Conservation (phyloP, 2,888 invertebrate genomes). For the Lysandra coridon region DNA sequence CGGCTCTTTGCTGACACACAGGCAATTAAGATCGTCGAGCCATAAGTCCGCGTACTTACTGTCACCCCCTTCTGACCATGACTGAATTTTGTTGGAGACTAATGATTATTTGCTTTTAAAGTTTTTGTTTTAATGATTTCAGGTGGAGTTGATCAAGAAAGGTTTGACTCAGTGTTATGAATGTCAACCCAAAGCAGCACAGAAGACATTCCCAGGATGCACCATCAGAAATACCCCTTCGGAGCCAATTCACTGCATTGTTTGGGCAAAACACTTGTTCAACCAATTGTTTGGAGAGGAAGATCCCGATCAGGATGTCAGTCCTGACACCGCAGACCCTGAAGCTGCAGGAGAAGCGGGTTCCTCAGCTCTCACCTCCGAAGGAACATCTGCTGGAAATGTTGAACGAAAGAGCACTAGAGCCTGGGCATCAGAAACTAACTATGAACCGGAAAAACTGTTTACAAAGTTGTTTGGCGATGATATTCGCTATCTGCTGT, state of each 20-base stretch:
- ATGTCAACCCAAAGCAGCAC: conserved; percentile 94
- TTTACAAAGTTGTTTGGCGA: conserved; percentile 96
- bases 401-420: conserved; percentile 87
- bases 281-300: conserved; percentile 99
- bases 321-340: conserved; percentile 97
- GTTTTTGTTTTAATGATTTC: not conserved
- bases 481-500: conserved; percentile 96
- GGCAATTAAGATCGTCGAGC: no score
- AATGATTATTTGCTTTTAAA: not conserved
- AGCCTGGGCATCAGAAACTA: conserved; percentile 91
- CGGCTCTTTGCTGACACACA: no score
- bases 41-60: no score
- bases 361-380: conserved; percentile 74
- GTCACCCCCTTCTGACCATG: no score
- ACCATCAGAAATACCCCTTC: conserved; percentile 99
- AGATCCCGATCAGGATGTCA: conserved; percentile 97
- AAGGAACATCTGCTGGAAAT: conserved; percentile 74
- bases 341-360: conserved; percentile 90
- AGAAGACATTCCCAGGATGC: conserved; percentile 97
- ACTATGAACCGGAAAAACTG: conserved; percentile 91
- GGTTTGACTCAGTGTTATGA: conserved; percentile 97
- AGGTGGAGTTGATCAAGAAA: conserved; percentile 92
- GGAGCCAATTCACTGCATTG: conserved; percentile 99
- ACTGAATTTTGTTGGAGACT: not conserved
- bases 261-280: conserved; percentile 99